Evolutionary conservation across 2,888 invertebrate species (phyloP).

Genomic region (Volucella zonaria): DNA sequence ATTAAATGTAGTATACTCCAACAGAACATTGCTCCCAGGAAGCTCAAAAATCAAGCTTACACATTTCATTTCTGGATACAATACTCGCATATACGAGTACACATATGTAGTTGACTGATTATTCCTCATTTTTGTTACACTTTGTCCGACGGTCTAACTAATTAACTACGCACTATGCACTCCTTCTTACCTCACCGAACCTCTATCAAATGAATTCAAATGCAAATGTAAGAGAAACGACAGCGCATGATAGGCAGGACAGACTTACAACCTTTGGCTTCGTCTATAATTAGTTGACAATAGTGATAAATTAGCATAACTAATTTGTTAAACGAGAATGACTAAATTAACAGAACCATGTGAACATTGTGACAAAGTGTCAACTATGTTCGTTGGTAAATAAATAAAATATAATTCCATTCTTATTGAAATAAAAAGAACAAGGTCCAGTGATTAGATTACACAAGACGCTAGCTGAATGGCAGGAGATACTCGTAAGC

Average conservation of each 20-base stretch:
- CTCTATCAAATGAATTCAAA: conserved; percentile 14
- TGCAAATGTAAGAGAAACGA: conserved; percentile 26
- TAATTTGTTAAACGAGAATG: conserved; percentile 22
- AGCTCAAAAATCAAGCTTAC: too few species aligned
- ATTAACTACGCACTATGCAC: conserved; percentile 43
- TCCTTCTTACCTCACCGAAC: conserved; percentile 15
- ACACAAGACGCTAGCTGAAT: too few species aligned
- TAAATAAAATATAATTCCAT: conserved; percentile 7
- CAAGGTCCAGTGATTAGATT: conserved; percentile 16
- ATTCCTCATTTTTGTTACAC: too few species aligned
- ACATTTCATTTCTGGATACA: too few species aligned
- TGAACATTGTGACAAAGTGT: conserved; percentile 1
- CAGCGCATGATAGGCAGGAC: neutral
- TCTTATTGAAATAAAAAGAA: conserved; percentile 9
- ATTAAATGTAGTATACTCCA: too few species aligned
- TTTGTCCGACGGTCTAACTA: neutral
- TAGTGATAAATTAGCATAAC: conserved; percentile 34
- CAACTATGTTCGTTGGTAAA: neutral
- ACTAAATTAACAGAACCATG: conserved; percentile 23
- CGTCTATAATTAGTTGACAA: conserved; percentile 34
- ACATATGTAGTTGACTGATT: too few species aligned
- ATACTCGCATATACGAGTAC: too few species aligned
- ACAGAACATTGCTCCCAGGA: too few species aligned
- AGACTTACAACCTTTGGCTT: conserved; percentile 17
- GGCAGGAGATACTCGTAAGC: too few species aligned